Evolutionary conservation across 2,888 invertebrate species (phyloP).

Genomic region (Cheilosia grossa): DNA sequence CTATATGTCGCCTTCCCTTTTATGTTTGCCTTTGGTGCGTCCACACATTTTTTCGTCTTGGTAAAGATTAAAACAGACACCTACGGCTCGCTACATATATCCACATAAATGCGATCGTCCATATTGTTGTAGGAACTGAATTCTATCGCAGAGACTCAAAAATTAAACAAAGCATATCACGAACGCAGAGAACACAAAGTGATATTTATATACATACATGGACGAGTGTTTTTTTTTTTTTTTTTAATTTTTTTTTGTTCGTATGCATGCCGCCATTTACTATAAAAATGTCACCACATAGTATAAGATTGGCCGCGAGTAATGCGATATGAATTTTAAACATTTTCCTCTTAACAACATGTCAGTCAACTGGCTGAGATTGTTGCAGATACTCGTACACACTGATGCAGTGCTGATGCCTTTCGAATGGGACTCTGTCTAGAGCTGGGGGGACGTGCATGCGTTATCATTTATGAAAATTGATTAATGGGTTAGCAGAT

Average conservation of each 20-base stretch:
- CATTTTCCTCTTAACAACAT: slow-evolving; percentile 59
- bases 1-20: slow-evolving; percentile 23
- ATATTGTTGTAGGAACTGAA: not conserved
- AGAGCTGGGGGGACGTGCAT: not conserved
- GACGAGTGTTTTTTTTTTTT: slow-evolving; percentile 40
- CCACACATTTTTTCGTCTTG: not conserved
- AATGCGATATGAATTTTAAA: slow-evolving; percentile 74
- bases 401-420: not conserved
- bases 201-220: slow-evolving; percentile 16
- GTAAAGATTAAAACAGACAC: slow-evolving; percentile 54
- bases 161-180: slow-evolving; percentile 5
- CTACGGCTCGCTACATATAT: slow-evolving; percentile 5
- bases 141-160: not conserved
- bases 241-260: slow-evolving; percentile 37
- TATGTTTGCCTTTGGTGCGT: not conserved
- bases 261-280: slow-evolving; percentile 60
- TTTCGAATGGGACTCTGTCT: slow-evolving; percentile 12
- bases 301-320: slow-evolving; percentile 52
- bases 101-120: not conserved
- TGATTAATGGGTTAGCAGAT: slow-evolving; percentile 47
- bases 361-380: slow-evolving; percentile 46
- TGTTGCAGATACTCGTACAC: slow-evolving; percentile 11
- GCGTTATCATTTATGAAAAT: slow-evolving; percentile 20
- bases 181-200: not conserved
- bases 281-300: slow-evolving; percentile 74